These are phyloP conservation scores for Leptura quadrifasciata DNA, from an alignment of 2,888 invertebrate genomes.

Conservation along the genomic window DNA sequence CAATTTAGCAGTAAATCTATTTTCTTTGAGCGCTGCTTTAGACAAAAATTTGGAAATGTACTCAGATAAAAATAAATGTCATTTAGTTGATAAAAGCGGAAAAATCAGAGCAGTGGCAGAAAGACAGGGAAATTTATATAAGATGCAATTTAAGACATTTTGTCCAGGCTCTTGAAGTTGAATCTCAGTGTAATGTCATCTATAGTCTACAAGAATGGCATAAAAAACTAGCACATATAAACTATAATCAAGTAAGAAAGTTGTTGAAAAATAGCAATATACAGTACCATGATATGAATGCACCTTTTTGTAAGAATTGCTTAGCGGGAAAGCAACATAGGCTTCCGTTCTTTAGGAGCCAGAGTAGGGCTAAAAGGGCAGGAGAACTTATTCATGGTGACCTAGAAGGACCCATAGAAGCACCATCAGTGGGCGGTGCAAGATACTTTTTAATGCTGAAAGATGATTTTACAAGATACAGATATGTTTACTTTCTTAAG, in stretches of 20 bases:
- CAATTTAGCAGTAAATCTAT: not conserved
- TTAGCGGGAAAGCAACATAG: not conserved
- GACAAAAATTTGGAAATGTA: not conserved
- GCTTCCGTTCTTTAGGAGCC: not conserved
- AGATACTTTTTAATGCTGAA: not conserved
- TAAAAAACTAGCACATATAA: not conserved
- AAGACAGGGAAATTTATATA: not conserved
- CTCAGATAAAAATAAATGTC: not conserved
- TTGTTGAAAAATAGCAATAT: not conserved
- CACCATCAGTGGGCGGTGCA: not conserved
- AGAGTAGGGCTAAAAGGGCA: no score
- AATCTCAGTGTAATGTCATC: not conserved
- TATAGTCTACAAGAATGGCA: not conserved
- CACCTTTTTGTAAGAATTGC: not conserved
- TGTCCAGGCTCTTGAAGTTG: no score
- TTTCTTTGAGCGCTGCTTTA: not conserved
- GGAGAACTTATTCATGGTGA: no score
- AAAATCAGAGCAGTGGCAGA: not conserved
- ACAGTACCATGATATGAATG: not conserved
- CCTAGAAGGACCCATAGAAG: no score
- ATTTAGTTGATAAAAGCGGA: not conserved
- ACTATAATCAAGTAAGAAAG: not conserved
- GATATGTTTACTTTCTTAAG: conserved; percentile 9
- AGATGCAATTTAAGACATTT: no score
- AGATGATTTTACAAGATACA: not conserved